These are phyloP conservation scores for Atherinosoma microstoma DNA, from an alignment of 2,797 vertebrate genomes.

Conservation along the genomic window DNA sequence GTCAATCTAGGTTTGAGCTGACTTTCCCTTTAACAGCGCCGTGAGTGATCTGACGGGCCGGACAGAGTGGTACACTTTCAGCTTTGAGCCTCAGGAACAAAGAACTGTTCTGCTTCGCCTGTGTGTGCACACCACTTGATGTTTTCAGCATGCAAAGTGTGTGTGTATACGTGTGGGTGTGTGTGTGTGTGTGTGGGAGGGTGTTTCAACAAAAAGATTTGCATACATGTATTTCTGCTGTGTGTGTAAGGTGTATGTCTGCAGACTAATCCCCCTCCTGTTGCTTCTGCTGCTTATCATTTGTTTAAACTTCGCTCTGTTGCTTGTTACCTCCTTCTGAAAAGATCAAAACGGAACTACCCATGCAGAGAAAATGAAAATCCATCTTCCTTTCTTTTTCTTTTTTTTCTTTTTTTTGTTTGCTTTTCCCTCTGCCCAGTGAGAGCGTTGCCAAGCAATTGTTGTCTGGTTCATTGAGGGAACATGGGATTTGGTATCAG, in stretches of 20 bases:
- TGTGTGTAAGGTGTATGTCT: slow-evolving; percentile 25
- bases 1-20: slow-evolving; percentile 79
- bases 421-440: slow-evolving; percentile 57
- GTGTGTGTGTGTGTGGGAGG: slow-evolving; percentile 37
- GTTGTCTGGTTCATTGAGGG: slow-evolving; percentile 74
- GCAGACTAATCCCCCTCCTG: slow-evolving; percentile 36
- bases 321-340: slow-evolving; percentile 37
- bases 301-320: slow-evolving; percentile 45
- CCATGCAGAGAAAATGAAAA: slow-evolving; percentile 50
- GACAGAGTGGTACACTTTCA: slow-evolving; percentile 59
- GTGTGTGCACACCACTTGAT: slow-evolving; percentile 50
- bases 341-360: slow-evolving; percentile 45
- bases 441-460: slow-evolving; percentile 78
- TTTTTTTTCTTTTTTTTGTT: slow-evolving; percentile 46
- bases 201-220: slow-evolving; percentile 53
- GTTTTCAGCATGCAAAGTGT: slow-evolving; percentile 53
- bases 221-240: slow-evolving; percentile 44
- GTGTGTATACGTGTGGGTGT: slow-evolving; percentile 12
- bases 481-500: slow-evolving; percentile 76
- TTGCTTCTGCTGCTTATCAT: slow-evolving; percentile 47
- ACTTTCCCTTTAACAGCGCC: slow-evolving; percentile 68
- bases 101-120: slow-evolving; percentile 56
- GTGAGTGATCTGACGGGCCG: slow-evolving; percentile 71
- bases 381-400: slow-evolving; percentile 20
- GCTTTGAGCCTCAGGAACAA: slow-evolving; percentile 70